Evolutionary conservation across 2,797 vertebrate species (phyloP), one percentile per base, ranked within the genome.

Genomic region (Chrosomus eos): DNA sequence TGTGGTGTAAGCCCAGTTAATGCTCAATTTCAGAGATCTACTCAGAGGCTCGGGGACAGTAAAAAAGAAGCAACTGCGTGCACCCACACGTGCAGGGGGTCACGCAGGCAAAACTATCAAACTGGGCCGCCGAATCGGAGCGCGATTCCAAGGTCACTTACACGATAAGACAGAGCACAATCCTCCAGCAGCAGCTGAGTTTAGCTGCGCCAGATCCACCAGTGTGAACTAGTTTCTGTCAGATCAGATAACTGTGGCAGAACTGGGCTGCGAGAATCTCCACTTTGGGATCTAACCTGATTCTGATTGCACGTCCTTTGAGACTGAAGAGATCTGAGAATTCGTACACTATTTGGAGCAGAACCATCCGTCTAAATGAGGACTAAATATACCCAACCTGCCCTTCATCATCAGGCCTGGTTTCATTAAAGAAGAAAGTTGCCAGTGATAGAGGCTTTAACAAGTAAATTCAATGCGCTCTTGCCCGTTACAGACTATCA

Each of bases 271-370:
- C 91, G 89, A 90, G 91, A 86, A 87, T 89, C 88, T 94, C 89
- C 89, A 94, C 94, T 94, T 88, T 90, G 95, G 95, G 95, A 95
- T 92, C 90, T 96, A 95, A 95, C 95, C 95, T 93, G 93, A 92
- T 96, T 96, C 93, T 91, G 93, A 94, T 94, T 93, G 92, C 90
- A 91, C n/a, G 38, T 91, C 93, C 94, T 93, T 48, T 2, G 91
- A 94, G 93, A 95, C 89, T 83, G 89, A 87, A 53, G 88, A 90
- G 91, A 92, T 92, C 91, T 92, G 90, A 90, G 92, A 94, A 92
- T 91, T 92, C 90, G 90, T 87, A 88, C 91, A 79, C 87, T 89
- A 89, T 81, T 91, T 93, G 91, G 93, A 90, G 88, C 83, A 62
- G 87, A 92, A 94, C 93, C 85, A 89, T 89, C 72, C 85, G 88